These are phyloP conservation scores for Eupsilia transversa DNA, from an alignment of 2,888 invertebrate species.

Conservation along the genomic window DNA sequence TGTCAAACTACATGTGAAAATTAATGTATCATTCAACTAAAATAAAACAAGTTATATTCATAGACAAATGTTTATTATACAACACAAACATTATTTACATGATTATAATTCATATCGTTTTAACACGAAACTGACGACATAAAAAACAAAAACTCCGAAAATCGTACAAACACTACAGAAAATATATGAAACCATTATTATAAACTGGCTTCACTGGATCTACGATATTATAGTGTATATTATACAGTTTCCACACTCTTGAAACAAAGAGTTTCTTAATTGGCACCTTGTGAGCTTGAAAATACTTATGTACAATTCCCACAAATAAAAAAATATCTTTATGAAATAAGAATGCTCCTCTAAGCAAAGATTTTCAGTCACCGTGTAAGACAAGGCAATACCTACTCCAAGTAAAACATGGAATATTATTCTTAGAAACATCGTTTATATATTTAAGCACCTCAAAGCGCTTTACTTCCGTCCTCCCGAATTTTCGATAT, in stretches of 20 bases:
- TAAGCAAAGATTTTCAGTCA: constrained; percentile 59
- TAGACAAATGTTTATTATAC: constrained; percentile 82
- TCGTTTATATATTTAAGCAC: constrained; percentile 76
- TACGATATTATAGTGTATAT: constrained; percentile 55
- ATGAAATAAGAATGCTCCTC: constrained; percentile 53
- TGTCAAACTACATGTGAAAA: background rate
- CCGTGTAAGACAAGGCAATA: constrained; percentile 54
- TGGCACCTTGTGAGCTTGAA: constrained; percentile 80
- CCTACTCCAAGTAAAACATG: constrained; percentile 48
- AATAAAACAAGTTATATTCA: constrained; percentile 45
- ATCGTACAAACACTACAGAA: constrained; percentile 63
- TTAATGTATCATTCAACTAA: background rate
- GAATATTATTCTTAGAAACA: constrained; percentile 50
- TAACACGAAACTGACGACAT: constrained; percentile 68
- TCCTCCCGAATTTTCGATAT: constrained; percentile 80
- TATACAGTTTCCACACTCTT: constrained; percentile 55
- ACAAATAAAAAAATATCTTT: constrained; percentile 47
- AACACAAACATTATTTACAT: constrained; percentile 87
- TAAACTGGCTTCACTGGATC: constrained; percentile 76
- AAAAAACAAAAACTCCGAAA: constrained; percentile 73
- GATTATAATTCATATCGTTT: constrained; percentile 75
- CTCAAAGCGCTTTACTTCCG: constrained; percentile 74
- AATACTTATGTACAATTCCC: constrained; percentile 74
- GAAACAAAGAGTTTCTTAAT: constrained; percentile 68
- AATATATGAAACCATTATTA: constrained; percentile 59